phyloP scores from a whole-genome alignment of 2,797 vertebrate species.

The Lophotriccus pileatus region DNA sequence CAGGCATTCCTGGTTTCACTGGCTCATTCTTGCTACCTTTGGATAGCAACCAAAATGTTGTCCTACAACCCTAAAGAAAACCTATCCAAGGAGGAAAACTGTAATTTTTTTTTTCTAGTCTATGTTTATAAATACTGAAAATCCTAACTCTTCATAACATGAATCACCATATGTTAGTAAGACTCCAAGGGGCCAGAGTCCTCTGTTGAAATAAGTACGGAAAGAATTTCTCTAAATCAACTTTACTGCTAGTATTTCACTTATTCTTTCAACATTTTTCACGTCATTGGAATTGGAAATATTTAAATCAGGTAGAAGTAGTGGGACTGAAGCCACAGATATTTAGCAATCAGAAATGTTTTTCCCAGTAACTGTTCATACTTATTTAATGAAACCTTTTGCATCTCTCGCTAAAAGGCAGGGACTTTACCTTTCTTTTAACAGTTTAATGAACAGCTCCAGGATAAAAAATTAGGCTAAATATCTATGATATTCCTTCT shows the following conservation, averaged over 20 bases:
- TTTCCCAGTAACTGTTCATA: neutral
- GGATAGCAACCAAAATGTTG: neutral
- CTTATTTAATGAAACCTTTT: neutral
- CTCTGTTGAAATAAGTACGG: neutral
- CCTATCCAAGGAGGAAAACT: neutral
- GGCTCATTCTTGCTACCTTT: neutral
- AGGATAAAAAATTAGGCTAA: neutral
- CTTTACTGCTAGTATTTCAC: neutral
- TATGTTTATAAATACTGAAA: neutral
- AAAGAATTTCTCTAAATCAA: neutral
- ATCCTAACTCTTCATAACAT: neutral
- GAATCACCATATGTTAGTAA: neutral
- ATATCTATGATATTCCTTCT: neutral
- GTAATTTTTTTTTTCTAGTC: neutral
- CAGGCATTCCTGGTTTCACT: neutral
- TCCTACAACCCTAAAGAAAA: neutral
- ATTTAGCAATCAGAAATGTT: neutral
- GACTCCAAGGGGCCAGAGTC: neutral
- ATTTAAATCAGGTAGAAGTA: neutral
- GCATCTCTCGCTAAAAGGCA: neutral
- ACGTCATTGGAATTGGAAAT: neutral
- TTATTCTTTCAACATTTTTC: neutral
- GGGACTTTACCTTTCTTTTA: neutral
- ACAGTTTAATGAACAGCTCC: neutral
- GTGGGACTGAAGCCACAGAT: accelerated